Base-by-base conservation (phyloP, 2,113 vertebrate genomes). In the Elanoides forficatus region DNA sequence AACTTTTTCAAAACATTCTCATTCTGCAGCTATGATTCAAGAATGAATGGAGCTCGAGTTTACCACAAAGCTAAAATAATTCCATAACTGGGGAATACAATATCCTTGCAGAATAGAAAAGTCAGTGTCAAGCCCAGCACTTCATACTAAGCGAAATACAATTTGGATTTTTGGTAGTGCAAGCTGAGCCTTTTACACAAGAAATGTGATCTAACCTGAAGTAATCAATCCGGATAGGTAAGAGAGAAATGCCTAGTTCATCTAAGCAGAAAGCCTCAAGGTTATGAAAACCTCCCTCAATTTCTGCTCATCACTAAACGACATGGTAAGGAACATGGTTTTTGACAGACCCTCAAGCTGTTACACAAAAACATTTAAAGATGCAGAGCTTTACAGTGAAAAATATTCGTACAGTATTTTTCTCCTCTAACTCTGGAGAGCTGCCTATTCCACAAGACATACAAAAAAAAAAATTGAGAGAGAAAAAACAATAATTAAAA, bases 281-380 rank as follows among this genome's bases (percentile, higher is more conserved):
- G 88, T 97, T 90, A 92, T 12, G 34, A 92, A 94, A 92, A 88
- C 56, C 86, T 78, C 78, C 0, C 1, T 72, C 88, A 70, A 4
- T 66, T 94, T 78, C 80, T 86, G 71, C 86, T 84, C 59, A 43
- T 56, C 86, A 56, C 36, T 67, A 55, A 91, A 68, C 9, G 74
- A 50, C 48, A 45, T 1, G 8, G 26, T 58, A 89, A 70, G 73
- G 72, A 94, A 83, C 42, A 74, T 30, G 27, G 17, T 66, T 74
- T 90, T 58, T 86, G 90, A 95, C 82, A 96, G 71, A 96, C 79
- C 75, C 79, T 74, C 71, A 58, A 88, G 85, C 86, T 92, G 62
- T 75, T 62, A 76, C 29, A 52, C 50, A 83, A 50, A 90, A 88
- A 11, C 72, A 92, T 81, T 79, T 86, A 73, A 88, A 93, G 85